Percentiles rank a stretch among this genome's conserved stretches.
phyloP scores from a whole-genome alignment of 2,888 invertebrate species.

The Rhimphoctona megacephalus region DNA sequence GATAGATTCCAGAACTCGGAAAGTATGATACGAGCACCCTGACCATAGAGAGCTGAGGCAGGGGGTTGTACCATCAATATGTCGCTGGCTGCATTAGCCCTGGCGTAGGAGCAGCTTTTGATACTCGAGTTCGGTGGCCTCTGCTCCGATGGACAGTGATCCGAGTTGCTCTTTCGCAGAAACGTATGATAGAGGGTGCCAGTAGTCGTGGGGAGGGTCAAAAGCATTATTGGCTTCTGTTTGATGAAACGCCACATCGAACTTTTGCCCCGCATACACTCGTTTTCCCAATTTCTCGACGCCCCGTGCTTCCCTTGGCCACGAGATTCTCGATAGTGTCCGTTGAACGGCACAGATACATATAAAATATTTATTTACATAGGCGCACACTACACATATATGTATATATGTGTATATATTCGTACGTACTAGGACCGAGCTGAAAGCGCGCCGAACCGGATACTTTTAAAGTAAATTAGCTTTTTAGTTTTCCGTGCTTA shows the following conservation, averaged over 20 bases:
- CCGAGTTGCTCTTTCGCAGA: constrained; percentile 53
- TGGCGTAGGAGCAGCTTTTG: constrained; percentile 78
- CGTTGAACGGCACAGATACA: constrained; percentile 2
- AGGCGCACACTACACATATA: background rate
- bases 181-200: constrained; percentile 72
- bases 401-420: background rate
- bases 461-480: constrained; percentile 85
- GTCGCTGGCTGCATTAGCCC: constrained; percentile 84
- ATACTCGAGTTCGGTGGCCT: constrained; percentile 73
- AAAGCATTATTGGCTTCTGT: constrained; percentile 65
- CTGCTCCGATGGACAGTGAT: constrained; percentile 60
- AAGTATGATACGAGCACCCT: constrained; percentile 25
- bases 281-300: constrained; percentile 64
- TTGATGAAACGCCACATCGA: constrained; percentile 72
- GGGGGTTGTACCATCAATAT: constrained; percentile 80
- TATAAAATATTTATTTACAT: background rate
- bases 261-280: constrained; percentile 56
- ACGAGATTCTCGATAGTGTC: background rate
- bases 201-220: constrained; percentile 1
- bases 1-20: constrained; percentile 28
- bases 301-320: constrained; percentile 30
- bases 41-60: constrained; percentile 27
- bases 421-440: constrained; percentile 37
- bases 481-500: constrained; percentile 84
- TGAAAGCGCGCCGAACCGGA: constrained; percentile 73